A percentile compares a stretch with the other conserved stretches of the same genome.
Conservation (phyloP, 2,888 invertebrate genomes). For the Melieria omissa region DNA sequence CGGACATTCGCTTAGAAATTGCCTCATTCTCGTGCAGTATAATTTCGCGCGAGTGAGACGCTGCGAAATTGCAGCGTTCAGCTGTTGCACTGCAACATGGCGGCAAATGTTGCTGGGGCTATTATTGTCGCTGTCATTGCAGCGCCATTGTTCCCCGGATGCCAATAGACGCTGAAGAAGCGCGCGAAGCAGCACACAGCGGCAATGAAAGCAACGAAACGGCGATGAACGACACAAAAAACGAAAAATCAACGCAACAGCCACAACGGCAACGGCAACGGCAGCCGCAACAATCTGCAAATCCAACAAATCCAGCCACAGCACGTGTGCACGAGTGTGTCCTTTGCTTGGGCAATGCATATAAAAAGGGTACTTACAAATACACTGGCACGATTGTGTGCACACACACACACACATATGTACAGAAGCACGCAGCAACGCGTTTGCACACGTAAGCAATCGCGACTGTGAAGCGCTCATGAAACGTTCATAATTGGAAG, state of each 20-base stretch:
- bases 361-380: conserved; percentile 14
- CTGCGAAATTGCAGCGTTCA: too few relatives aligned
- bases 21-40: conserved; percentile 21
- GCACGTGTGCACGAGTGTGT: neutral
- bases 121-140: conserved; percentile 25
- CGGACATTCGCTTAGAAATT: conserved; percentile 23
- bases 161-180: conserved; percentile 49
- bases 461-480: neutral
- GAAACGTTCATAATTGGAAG: neutral
- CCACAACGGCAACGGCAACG: conserved; percentile 5
- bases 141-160: conserved; percentile 45
- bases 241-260: neutral
- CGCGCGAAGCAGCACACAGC: conserved; percentile 31
- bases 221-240: neutral
- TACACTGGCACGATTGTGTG: neutral
- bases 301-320: neutral
- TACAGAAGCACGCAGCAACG: neutral
- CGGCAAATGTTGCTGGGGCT: neutral
- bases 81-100: neutral
- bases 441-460: neutral
- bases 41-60: neutral
- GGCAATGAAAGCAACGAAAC: neutral
- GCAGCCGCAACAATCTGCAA: conserved; percentile 1
- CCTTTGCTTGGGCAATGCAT: neutral
- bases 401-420: neutral